These are phyloP conservation scores for Chrysodeixis includens DNA, from an alignment of 2,888 invertebrate species.

Conservation along the genomic window DNA sequence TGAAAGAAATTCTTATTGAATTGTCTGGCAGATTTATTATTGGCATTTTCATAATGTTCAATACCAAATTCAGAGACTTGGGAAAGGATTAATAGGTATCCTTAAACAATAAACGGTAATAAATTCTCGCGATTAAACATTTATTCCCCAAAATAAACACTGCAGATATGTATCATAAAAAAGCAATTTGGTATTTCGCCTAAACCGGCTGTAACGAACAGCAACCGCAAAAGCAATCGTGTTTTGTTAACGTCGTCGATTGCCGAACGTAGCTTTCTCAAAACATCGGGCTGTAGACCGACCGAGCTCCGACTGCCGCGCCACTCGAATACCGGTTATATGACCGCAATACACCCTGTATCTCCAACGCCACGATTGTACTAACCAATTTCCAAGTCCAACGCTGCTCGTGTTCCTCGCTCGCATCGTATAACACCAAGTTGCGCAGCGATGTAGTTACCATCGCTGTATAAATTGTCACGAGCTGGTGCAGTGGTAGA, in stretches of 20 bases:
- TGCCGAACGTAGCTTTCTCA: conserved; percentile 87
- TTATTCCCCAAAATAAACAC: conserved; percentile 50
- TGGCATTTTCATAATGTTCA: conserved; percentile 28
- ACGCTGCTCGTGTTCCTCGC: conserved; percentile 64
- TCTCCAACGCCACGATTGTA: conserved; percentile 63
- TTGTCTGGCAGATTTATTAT: conserved; percentile 1
- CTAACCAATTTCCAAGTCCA: conserved; percentile 68
- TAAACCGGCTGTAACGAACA: conserved; percentile 72
- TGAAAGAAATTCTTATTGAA: conserved; percentile 12
- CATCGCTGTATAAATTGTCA: conserved; percentile 56
- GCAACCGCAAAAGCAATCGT: conserved; percentile 79
- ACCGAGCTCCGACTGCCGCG: conserved; percentile 80
- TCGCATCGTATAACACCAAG: conserved; percentile 42
- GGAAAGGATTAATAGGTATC: conserved; percentile 14
- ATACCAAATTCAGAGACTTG: conserved; percentile 33
- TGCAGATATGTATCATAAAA: conserved; percentile 52
- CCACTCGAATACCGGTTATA: conserved; percentile 88
- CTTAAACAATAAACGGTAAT: conserved; percentile 41
- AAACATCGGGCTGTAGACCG: conserved; percentile 83
- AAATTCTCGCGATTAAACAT: conserved; percentile 44
- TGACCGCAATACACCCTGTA: conserved; percentile 86
- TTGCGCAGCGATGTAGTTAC: conserved; percentile 71
- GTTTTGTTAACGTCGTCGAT: conserved; percentile 84
- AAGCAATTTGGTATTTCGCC: conserved; percentile 68
- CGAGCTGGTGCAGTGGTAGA: conserved; percentile 69